phyloP scores from a whole-genome alignment of 35 echinoderm and acorn worm species.

The Lytechinus variegatus region DNA sequence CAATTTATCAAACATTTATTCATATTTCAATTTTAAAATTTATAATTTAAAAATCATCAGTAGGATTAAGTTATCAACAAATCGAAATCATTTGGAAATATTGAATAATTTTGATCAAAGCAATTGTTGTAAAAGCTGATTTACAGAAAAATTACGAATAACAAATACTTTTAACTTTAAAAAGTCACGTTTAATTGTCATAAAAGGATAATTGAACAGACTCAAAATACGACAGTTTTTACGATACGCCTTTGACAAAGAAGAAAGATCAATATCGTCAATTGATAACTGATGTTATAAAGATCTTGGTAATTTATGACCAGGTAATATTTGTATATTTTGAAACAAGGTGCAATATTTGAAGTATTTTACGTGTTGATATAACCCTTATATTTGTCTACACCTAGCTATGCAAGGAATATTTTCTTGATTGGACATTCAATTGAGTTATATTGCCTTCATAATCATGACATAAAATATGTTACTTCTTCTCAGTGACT shows the following conservation, averaged over 20 bases:
- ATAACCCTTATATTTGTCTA: not conserved
- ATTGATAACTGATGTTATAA: not conserved
- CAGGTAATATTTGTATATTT: not conserved
- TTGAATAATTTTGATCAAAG: not conserved
- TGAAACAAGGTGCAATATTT: not conserved
- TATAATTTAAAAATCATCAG: not conserved
- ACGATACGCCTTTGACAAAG: not conserved
- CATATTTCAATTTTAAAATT: not conserved
- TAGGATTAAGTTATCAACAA: not conserved
- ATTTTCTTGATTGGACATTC: not conserved
- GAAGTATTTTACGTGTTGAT: not conserved
- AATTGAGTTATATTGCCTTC: not conserved
- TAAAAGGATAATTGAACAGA: not conserved
- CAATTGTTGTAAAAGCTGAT: not conserved
- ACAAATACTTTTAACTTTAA: not conserved
- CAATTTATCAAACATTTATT: not conserved
- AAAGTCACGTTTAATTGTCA: not conserved
- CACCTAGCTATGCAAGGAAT: not conserved
- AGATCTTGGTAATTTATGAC: not conserved
- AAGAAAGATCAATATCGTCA: not conserved
- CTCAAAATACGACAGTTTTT: not conserved
- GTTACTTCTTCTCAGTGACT: not conserved
- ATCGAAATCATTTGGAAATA: not conserved
- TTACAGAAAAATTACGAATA: not conserved
- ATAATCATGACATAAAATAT: not conserved